A percentile compares a stretch with the other conserved stretches of the same genome.
phyloP scores from a whole-genome alignment of 2,797 vertebrate genomes.

The Myotis planiceps region DNA sequence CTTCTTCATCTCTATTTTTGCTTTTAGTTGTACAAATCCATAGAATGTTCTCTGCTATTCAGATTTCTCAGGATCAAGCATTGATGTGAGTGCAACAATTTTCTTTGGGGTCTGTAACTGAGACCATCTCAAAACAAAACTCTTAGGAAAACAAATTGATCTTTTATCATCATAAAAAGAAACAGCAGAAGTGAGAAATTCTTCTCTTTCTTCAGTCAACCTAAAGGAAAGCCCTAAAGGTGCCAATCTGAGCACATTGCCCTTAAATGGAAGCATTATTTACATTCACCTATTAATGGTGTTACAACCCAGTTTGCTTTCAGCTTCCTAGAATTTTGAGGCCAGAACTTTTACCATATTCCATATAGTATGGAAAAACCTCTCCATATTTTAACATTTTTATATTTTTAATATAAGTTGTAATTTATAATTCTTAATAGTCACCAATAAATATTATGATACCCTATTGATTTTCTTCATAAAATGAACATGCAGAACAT shows the following conservation, averaged over 20 bases:
- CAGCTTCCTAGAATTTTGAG: conserved; percentile 36
- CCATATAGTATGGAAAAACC: neutral
- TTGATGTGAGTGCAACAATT: neutral
- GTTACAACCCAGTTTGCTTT: neutral
- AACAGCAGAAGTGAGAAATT: neutral
- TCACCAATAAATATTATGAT: conserved; percentile 33
- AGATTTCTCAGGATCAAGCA: neutral
- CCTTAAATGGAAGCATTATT: conserved; percentile 25
- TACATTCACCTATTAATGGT: neutral
- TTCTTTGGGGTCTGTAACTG: conserved; percentile 13
- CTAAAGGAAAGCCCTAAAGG: neutral
- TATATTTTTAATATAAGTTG: conserved; percentile 40
- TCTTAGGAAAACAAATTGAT: neutral
- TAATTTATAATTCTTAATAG: conserved; percentile 58
- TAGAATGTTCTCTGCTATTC: neutral
- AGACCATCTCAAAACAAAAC: conserved; percentile 14
- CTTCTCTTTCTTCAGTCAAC: conserved; percentile 14
- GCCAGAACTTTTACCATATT: neutral
- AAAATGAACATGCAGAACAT: conserved; percentile 5
- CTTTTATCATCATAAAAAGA: conserved; percentile 23
- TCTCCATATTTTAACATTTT: conserved; percentile 54
- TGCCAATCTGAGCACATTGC: neutral
- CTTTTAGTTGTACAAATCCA: neutral
- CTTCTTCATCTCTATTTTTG: neutral
- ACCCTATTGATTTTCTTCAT: conserved; percentile 24